Evolutionary conservation across 92 coral and sea anemone species (phyloP).

Genomic region (Zoanthus sansibaricus): DNA sequence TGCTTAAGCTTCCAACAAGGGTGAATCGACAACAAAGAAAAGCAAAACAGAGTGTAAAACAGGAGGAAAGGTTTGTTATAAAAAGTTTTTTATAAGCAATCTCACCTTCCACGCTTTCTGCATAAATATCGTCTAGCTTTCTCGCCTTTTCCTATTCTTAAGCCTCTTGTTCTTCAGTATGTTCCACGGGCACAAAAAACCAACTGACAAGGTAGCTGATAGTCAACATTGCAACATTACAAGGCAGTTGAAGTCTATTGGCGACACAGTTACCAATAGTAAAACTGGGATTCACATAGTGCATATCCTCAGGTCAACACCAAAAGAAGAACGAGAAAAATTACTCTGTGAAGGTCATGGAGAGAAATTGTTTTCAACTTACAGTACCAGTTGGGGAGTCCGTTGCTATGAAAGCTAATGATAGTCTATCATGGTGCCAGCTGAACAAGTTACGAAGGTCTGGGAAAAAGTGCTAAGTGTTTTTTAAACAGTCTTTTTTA

Average conservation of each 20-base stretch:
- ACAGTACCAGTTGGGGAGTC: neutral
- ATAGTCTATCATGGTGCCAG: too few relatives aligned
- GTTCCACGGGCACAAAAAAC: conserved; percentile 10
- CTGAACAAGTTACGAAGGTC: too few relatives aligned
- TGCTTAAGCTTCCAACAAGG: too few relatives aligned
- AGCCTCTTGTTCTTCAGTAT: conserved; percentile 12
- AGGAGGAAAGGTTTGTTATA: conserved; percentile 2
- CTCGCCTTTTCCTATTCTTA: too few relatives aligned
- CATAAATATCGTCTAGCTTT: too few relatives aligned
- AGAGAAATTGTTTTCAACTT: neutral
- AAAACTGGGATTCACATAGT: too few relatives aligned
- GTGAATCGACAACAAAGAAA: neutral
- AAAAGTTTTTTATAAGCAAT: neutral
- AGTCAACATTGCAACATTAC: conserved; percentile 2
- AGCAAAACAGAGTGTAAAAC: neutral
- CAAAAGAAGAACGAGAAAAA: neutral
- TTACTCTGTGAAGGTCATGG: conserved; percentile 7
- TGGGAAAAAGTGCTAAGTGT: too few relatives aligned
- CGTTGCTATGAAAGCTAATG: too few relatives aligned
- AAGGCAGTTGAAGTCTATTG: neutral
- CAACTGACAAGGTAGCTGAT: neutral
- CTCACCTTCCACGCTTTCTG: too few relatives aligned
- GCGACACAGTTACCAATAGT: too few relatives aligned
- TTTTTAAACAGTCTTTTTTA: too few relatives aligned
- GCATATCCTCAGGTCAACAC: neutral